These are phyloP conservation scores for Scytalopus superciliaris DNA, from an alignment of 2,113 vertebrate species.

Conservation along the genomic window DNA sequence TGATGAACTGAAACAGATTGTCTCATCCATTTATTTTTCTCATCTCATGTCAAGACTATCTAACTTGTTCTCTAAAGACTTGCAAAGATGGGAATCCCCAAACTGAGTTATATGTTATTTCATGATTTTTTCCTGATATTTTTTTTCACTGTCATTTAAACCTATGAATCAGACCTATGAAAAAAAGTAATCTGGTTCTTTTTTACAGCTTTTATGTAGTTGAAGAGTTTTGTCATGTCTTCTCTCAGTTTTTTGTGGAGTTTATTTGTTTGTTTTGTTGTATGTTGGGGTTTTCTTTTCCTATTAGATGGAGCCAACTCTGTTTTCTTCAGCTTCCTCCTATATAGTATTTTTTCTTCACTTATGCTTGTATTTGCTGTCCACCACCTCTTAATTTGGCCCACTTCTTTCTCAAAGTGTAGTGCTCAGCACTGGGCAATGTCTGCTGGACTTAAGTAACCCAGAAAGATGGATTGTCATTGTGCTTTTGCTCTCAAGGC, in stretches of 20 bases:
- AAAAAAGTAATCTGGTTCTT: not conserved
- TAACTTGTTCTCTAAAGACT: not conserved
- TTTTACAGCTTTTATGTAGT: not conserved
- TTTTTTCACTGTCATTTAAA: not conserved
- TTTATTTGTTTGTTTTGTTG: not conserved
- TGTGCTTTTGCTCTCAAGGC: not conserved
- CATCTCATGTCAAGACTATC: not conserved
- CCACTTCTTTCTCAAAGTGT: not conserved
- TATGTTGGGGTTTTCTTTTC: not conserved
- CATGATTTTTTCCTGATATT: not conserved
- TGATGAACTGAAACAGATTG: not conserved
- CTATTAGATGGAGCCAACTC: not conserved
- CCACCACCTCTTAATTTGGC: not conserved
- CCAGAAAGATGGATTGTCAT: not conserved
- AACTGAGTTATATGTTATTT: not conserved
- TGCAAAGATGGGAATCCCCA: not conserved
- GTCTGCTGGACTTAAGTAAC: not conserved
- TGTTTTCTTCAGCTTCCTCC: not conserved
- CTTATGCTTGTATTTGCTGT: not conserved
- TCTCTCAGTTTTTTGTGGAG: not conserved
- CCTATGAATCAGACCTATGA: not conserved
- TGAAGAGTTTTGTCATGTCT: not conserved
- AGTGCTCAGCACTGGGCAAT: not conserved
- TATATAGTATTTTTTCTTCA: rapidly evolving
- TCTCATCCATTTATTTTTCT: not conserved